phyloP scores from a whole-genome alignment of 2,113 vertebrate species.

The Cyanoramphus novaezelandiae region DNA sequence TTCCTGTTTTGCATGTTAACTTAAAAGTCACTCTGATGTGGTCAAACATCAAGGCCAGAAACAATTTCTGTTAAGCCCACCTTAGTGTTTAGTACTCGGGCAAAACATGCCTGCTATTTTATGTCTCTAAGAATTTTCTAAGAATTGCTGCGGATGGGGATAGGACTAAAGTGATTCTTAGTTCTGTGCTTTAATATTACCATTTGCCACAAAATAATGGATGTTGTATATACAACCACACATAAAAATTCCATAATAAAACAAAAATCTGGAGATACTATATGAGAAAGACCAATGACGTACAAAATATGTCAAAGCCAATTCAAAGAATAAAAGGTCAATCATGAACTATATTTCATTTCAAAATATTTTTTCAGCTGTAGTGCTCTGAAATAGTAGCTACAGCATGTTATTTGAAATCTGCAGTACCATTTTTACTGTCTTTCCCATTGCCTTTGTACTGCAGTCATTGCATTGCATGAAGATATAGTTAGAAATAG shows the following conservation, averaged over 20 bases:
- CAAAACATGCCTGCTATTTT: neutral
- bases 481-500: neutral
- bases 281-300: neutral
- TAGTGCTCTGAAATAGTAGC: neutral
- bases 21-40: neutral
- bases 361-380: neutral
- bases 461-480: accelerated
- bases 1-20: neutral
- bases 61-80: neutral
- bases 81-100: neutral
- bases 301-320: neutral
- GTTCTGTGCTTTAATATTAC: neutral
- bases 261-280: neutral
- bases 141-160: neutral
- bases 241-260: neutral
- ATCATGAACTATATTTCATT: neutral
- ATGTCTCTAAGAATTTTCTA: neutral
- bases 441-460: neutral
- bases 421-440: neutral
- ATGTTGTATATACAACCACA: neutral
- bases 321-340: neutral
- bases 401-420: neutral
- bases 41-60: neutral
- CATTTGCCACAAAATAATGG: neutral
- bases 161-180: neutral